Base-by-base conservation (phyloP, 2,888 invertebrate genomes). In the Pyrocoelia pectoralis region DNA sequence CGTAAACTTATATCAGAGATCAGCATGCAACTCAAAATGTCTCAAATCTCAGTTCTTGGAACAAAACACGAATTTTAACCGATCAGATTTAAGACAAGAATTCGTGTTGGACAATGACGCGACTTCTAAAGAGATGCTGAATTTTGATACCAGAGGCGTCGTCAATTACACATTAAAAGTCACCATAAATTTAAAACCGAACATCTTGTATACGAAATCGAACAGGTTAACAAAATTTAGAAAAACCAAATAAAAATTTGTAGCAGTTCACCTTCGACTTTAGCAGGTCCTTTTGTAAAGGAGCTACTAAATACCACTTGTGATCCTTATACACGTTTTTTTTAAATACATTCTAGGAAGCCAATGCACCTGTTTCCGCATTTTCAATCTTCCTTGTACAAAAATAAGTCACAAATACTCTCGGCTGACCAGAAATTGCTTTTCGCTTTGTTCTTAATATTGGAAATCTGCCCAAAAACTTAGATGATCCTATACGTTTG, bases 1-100 rank as follows among this genome's bases (percentile, higher is more conserved):
- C 74, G 77, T 77, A 73, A 76, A 73, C 70, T 76, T 76, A 75
- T 78, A 78, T 78, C 70, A 64, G 68, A 68, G 76, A 78, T 78
- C 76, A 76, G 76, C 74, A 76, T 76, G 71, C 73, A 68, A 70
- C 70, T 70, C 70, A 70, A 71, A 72, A 72, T 72, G 70, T 71
- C 69, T 73, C 70, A 73, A 73, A 74, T 74, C 74, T 72, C 59
- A 67, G 68, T 75, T 71, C 70, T 70, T 56, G 67, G 72, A 75
- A 77, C 71, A 70, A 72, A 74, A 75, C 73, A 73, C 70, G 71
- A 71, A 73, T 75, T n/a, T 74, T 74, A 69, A 70, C 64, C 63
- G 70, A 67, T 67, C 65, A 54, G 66, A 66, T 66, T 19, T 66
- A 54, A 59, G 68, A 67, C 69, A 71, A 68, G 68, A 71, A 72